phyloP scores from a whole-genome alignment of 2,888 invertebrate species.

The Oconnorella tubifera region DNA sequence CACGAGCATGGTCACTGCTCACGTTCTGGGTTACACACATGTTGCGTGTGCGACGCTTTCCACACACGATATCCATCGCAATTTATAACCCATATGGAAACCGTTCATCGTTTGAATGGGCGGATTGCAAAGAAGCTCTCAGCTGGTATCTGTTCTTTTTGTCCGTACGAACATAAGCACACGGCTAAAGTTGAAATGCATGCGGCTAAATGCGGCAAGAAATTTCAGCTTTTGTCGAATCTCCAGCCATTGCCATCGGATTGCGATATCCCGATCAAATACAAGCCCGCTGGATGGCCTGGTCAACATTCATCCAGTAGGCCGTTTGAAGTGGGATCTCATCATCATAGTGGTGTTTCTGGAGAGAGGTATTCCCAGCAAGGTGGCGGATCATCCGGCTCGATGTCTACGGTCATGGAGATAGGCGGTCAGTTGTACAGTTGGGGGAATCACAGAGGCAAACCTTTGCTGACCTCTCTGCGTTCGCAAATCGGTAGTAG shows the following conservation, averaged over 20 bases:
- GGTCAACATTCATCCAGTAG: no score
- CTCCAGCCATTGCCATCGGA: constrained; percentile 27
- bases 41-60: constrained; percentile 23
- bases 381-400: neutral
- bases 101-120: constrained; percentile 15
- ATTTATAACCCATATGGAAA: constrained; percentile 22
- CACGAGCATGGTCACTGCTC: constrained; percentile 29
- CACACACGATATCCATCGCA: constrained; percentile 23
- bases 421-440: constrained; percentile 21
- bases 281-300: neutral
- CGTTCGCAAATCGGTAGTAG: constrained; percentile 7
- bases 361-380: neutral
- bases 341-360: no score
- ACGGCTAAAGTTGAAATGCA: constrained; percentile 23
- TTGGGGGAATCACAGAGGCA: constrained; percentile 14
- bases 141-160: constrained; percentile 18
- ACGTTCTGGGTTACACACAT: constrained; percentile 17
- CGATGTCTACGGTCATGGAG: constrained; percentile 12
- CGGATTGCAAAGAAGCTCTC: constrained; percentile 19
- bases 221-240: constrained; percentile 22
- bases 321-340: no score
- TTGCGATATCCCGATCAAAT: constrained; percentile 19
- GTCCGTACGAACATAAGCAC: constrained; percentile 26
- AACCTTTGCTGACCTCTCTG: constrained; percentile 13
- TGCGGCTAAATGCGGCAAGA: constrained; percentile 21